Evolutionary conservation across 2,797 vertebrate species (phyloP).

Genomic region (Melanotaenia trifasciata): DNA sequence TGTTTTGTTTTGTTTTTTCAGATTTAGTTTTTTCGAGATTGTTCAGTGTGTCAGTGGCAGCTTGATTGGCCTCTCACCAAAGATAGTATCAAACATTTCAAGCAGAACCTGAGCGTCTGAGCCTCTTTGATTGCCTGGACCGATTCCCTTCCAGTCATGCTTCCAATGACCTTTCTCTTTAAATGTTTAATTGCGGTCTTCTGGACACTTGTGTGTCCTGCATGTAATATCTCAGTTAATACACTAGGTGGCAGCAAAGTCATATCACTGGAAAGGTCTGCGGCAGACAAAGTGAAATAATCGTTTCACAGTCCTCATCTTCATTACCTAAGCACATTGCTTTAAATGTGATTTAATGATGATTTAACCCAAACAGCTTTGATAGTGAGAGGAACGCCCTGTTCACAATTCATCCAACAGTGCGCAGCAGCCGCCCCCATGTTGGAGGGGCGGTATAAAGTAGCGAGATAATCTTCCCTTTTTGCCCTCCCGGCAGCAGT

Average conservation of each 20-base stretch:
- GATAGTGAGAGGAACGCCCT: fast-evolving
- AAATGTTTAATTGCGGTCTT: background rate
- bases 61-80: background rate
- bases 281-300: background rate
- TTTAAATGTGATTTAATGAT: background rate
- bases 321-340: background rate
- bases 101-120: background rate
- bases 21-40: background rate
- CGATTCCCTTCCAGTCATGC: background rate
- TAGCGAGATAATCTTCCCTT: constrained; percentile 2
- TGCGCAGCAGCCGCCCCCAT: background rate
- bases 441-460: constrained; percentile 36
- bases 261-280: fast-evolving
- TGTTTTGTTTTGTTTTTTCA: background rate
- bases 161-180: background rate
- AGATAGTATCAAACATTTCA: background rate
- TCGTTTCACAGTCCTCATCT: no score
- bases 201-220: no score
- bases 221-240: background rate
- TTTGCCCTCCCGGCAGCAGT: constrained; percentile 32
- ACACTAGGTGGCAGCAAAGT: constrained; percentile 31
- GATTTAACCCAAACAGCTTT: fast-evolving
- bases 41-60: background rate
- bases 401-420: background rate
- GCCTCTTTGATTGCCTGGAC: background rate